Percentiles rank a stretch among this genome's conserved stretches.
These are phyloP conservation scores for Tenodera sinensis DNA, from an alignment of 2,888 invertebrate species.

Conservation along the genomic window DNA sequence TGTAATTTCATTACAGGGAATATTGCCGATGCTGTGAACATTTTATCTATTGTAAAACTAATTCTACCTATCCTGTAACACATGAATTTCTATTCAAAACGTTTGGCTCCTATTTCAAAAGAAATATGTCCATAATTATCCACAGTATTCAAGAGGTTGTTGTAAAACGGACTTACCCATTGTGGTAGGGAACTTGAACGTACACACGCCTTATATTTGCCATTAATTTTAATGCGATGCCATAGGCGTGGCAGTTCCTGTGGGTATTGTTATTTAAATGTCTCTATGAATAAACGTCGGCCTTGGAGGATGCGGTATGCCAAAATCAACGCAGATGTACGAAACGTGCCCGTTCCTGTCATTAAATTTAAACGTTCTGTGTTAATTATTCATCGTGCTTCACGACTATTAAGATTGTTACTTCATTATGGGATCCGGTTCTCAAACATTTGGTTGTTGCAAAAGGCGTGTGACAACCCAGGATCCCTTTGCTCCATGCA, in stretches of 20 bases:
- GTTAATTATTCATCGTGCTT: not conserved
- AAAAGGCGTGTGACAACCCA: not conserved
- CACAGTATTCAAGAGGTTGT: no score
- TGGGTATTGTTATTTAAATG: not conserved
- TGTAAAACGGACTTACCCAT: no score
- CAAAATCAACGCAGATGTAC: not conserved
- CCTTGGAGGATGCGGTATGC: not conserved
- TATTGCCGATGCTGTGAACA: no score
- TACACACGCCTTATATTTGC: no score
- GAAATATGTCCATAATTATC: no score
- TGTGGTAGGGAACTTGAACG: no score
- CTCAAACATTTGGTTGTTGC: not conserved
- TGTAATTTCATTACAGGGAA: no score
- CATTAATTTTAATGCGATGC: not conserved
- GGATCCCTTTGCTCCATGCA: not conserved
- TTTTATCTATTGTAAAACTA: no score
- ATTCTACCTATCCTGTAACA: no score
- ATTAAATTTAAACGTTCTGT: not conserved
- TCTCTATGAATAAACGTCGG: not conserved
- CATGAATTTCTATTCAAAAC: no score
- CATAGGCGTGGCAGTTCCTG: not conserved
- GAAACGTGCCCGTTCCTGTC: not conserved
- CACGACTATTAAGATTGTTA: not conserved
- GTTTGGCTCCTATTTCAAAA: no score
- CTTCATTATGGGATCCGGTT: not conserved